Evolutionary conservation across 92 coral and sea anemone species (phyloP).

Genomic region (Blastomussa wellsi): DNA sequence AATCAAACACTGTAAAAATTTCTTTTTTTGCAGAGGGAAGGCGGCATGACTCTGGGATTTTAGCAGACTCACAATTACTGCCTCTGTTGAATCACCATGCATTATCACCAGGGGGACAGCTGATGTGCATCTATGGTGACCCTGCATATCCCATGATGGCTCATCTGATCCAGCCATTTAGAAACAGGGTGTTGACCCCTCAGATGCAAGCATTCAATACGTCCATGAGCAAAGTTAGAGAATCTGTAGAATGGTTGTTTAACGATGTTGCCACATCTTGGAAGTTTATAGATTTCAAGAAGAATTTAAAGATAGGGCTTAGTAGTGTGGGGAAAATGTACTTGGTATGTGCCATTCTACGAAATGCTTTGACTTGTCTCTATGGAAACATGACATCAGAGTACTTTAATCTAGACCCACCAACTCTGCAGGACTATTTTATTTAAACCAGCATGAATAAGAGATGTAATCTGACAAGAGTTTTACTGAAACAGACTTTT

Average conservation of each 20-base stretch:
- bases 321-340: slow-evolving; percentile 30
- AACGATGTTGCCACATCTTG: slow-evolving; percentile 39
- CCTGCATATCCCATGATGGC: slow-evolving; percentile 30
- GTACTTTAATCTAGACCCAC: slow-evolving; percentile 37
- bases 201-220: slow-evolving; percentile 26
- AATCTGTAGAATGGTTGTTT: slow-evolving; percentile 33
- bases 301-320: slow-evolving; percentile 31
- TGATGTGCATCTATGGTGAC: slow-evolving; percentile 24
- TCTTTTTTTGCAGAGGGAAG: slow-evolving; percentile 28
- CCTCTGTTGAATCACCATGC: slow-evolving; percentile 7
- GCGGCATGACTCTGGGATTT: slow-evolving; percentile 26
- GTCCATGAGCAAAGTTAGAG: slow-evolving; percentile 34
- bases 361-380: slow-evolving; percentile 11
- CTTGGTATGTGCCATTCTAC: slow-evolving; percentile 29
- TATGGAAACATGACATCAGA: slow-evolving; percentile 17
- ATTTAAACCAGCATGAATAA: slow-evolving; percentile 29
- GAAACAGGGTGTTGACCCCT: slow-evolving; percentile 17
- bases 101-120: slow-evolving; percentile 23
- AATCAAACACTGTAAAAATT: slow-evolving; percentile 32
- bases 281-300: slow-evolving; percentile 40
- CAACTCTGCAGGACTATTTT: slow-evolving; percentile 31
- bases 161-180: slow-evolving; percentile 29
- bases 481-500: slow-evolving; percentile 33
- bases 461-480: slow-evolving; percentile 39
- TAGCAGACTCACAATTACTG: slow-evolving; percentile 36